These are phyloP conservation scores for Palythoa heliodiscus DNA, from an alignment of 92 coral and sea anemone genomes.

Conservation along the genomic window DNA sequence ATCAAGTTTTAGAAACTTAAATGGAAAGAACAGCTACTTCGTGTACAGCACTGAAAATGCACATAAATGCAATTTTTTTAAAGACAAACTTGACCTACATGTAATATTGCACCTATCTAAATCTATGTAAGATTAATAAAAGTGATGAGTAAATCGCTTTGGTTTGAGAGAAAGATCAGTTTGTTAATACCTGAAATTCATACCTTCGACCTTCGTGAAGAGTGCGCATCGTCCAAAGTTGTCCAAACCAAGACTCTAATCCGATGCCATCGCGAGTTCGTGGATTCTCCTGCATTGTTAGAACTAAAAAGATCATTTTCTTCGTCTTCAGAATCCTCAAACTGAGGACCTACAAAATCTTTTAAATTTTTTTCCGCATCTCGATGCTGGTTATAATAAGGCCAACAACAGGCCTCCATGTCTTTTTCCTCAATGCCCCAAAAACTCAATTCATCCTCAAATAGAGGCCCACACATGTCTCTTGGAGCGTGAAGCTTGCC, in stretches of 20 bases:
- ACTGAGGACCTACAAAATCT: constrained; percentile 92
- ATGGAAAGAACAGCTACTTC: too few relatives aligned
- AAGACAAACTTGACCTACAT: too few relatives aligned
- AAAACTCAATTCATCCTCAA: constrained; percentile 84
- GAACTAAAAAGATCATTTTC: constrained; percentile 56
- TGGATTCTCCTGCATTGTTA: constrained; percentile 23
- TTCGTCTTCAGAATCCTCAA: constrained; percentile 82
- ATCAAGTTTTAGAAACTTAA: too few relatives aligned
- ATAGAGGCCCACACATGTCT: constrained; percentile 94
- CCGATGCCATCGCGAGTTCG: constrained; percentile 62
- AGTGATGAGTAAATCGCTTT: too few relatives aligned
- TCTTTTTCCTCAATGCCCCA: constrained; percentile 98
- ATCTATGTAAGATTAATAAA: too few relatives aligned
- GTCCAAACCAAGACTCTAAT: constrained; percentile 83
- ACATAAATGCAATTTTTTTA: too few relatives aligned
- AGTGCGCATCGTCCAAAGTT: constrained; percentile 82
- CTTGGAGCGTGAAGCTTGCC: constrained; percentile 96
- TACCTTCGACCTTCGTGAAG: constrained; percentile 89
- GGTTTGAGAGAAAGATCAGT: too few relatives aligned
- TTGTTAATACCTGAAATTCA: neutral
- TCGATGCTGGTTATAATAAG: constrained; percentile 88
- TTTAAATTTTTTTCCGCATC: constrained; percentile 94
- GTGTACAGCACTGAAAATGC: too few relatives aligned
- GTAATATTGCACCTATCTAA: too few relatives aligned
- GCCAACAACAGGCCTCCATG: constrained; percentile 99